phyloP scores from a whole-genome alignment of 1,140 invertebrate genomes.

The Pinna nobilis region DNA sequence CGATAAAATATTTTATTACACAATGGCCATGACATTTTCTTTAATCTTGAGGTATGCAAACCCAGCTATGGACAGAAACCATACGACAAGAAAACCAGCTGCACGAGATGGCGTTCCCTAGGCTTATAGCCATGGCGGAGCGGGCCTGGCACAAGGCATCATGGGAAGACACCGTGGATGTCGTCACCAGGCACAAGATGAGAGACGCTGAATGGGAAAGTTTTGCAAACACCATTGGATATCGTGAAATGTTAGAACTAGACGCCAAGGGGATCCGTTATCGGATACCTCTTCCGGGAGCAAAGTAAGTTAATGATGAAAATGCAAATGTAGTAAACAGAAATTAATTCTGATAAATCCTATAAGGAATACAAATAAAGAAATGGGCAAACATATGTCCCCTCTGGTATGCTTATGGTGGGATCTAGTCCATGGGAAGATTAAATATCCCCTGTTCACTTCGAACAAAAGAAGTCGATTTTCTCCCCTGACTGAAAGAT shows the following conservation, averaged over 20 bases:
- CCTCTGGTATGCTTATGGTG: too few species aligned
- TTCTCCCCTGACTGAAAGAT: too few species aligned
- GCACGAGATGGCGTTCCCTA: constrained; percentile 63
- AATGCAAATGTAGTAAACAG: too few species aligned
- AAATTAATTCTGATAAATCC: too few species aligned
- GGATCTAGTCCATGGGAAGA: too few species aligned
- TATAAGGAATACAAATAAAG: too few species aligned
- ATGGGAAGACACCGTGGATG: constrained; percentile 55
- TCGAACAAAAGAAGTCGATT: too few species aligned
- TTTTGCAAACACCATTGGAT: constrained; percentile 61
- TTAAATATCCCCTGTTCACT: too few species aligned
- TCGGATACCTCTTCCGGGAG: constrained; percentile 59
- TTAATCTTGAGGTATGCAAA: constrained; percentile 65
- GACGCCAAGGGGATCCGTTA: constrained; percentile 52
- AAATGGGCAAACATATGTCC: too few species aligned
- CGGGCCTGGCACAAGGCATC: constrained; percentile 63
- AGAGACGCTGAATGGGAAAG: constrained; percentile 44
- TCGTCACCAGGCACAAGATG: not conserved
- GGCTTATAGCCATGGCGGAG: constrained; percentile 65
- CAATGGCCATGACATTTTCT: too few species aligned
- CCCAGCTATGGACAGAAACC: constrained; percentile 62
- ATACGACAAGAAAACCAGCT: constrained; percentile 51
- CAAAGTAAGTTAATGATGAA: too few species aligned
- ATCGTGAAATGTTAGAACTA: constrained; percentile 55
- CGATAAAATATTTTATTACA: not conserved